Conservation (phyloP, 2,113 vertebrate genomes). For the Perca schrenkii region DNA sequence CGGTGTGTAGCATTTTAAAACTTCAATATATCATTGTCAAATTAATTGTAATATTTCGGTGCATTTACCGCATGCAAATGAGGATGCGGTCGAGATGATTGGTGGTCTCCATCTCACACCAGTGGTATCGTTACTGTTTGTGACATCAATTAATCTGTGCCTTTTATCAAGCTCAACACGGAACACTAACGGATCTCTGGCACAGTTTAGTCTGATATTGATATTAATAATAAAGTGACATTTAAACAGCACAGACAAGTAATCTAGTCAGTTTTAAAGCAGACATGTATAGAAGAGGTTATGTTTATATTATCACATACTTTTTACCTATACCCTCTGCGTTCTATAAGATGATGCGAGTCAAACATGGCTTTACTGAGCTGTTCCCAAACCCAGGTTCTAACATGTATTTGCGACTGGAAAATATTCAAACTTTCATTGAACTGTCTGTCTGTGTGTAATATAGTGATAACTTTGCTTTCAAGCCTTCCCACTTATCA, state of each 20-base stretch:
- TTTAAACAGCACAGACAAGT: constrained; percentile 32
- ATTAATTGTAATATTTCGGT: constrained; percentile 40
- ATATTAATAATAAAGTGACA: constrained; percentile 28
- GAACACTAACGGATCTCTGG: constrained; percentile 39
- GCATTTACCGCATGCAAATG: constrained; percentile 56
- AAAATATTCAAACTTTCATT: background rate
- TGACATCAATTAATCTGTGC: constrained; percentile 56
- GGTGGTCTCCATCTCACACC: constrained; percentile 35
- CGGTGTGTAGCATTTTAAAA: constrained; percentile 24
- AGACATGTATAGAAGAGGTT: background rate
- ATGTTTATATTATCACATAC: background rate
- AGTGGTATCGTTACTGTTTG: constrained; percentile 40
- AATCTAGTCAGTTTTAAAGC: constrained; percentile 13
- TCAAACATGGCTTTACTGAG: background rate
- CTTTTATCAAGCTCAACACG: constrained; percentile 42
- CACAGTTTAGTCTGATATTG: constrained; percentile 17
- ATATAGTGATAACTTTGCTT: background rate
- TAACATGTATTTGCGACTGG: background rate
- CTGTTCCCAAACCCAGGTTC: background rate
- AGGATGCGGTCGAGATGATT: constrained; percentile 31
- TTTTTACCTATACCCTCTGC: background rate
- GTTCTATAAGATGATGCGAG: background rate
- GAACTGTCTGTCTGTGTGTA: too few relatives aligned
- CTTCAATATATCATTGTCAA: constrained; percentile 48
- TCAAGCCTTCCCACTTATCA: background rate